Base-by-base conservation (phyloP, 2,888 invertebrate genomes). In the Pammene fasciana region DNA sequence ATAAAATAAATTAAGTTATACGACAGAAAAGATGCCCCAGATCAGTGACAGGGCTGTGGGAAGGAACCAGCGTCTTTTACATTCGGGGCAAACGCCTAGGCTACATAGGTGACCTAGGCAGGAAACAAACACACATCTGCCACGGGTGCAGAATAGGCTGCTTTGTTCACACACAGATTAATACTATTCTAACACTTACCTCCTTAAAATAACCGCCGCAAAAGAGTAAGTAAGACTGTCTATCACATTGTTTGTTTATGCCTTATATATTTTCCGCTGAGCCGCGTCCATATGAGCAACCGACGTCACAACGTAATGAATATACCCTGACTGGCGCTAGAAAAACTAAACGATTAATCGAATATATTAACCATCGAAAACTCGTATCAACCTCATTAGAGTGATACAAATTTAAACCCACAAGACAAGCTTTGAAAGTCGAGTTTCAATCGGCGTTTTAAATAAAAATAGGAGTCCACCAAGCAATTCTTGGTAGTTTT, bases 261-360 rank as follows among this genome's bases (percentile, higher is more conserved):
- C 50, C 45, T 71, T 68, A 61, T 68, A 68, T 71, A 61, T 65
- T 61, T 71, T 57, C 36, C 14, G 61, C 34, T 71, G 71, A 71
- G 60, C 36, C n/a, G 16, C 41, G 52, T 60, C 46, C 52, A 36
- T 36, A 54, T 45, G 41, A 60, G 54, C 54, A 43, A 11, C 10
- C 48, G 41, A 68, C 54, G 68, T 66, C 59, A 70, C 16, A n/a
- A 56, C 60, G 50, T 59, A 68, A 64, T 57, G 38, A 60, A 55
- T 18, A 54, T 57, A 36, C 18, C 62, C 57, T 52, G 64, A 68
- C 57, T 50, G 56, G 56, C 43, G 14, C 38, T 62, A 62, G 16
- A 68, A 66, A 67, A 67, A 67, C 60, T 46, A 6, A 41, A 61
- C 61, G 38, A 34, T 18, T 67, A 48, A 61, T 18, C 18, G 1